Conservation (phyloP, 1,140 invertebrate genomes). For the Drosophila fuyamai region DNA sequence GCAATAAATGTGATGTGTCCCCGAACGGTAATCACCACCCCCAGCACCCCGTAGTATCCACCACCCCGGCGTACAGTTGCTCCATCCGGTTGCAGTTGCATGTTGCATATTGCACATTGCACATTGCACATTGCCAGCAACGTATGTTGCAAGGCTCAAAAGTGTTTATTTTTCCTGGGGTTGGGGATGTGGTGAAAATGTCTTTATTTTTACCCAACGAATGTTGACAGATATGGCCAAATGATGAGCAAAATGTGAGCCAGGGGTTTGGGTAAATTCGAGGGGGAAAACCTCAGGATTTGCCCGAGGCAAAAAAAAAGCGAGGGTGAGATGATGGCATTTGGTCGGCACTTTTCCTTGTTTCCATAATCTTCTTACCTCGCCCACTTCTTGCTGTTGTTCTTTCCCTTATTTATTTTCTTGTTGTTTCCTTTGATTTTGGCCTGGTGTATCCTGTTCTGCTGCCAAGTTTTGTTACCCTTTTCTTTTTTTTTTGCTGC, state of each 20-base stretch:
- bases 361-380: slow-evolving; percentile 5
- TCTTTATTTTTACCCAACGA: slow-evolving; percentile 28
- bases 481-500: not conserved
- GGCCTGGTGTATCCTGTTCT: not conserved
- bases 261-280: not conserved
- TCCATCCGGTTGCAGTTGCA: slow-evolving; percentile 44
- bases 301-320: not conserved
- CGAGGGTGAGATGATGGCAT: slow-evolving; percentile 4
- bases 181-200: slow-evolving; percentile 12
- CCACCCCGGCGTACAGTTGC: slow-evolving; percentile 21
- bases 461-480: not conserved
- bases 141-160: slow-evolving; percentile 31
- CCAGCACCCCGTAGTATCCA: slow-evolving; percentile 1
- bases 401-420: not conserved
- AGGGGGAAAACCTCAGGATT: slow-evolving; percentile 1
- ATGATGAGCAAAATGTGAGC: slow-evolving; percentile 1
- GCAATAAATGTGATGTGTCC: slow-evolving; percentile 51
- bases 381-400: slow-evolving; percentile 1
- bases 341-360: slow-evolving; percentile 2
- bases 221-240: slow-evolving; percentile 31
- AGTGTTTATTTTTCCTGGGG: not conserved
- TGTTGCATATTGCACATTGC: slow-evolving; percentile 14
- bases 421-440: slow-evolving; percentile 1
- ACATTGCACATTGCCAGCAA: slow-evolving; percentile 15
- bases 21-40: slow-evolving; percentile 21